phyloP scores from a whole-genome alignment of 1,140 invertebrate genomes.

The Drosophila aff. region DNA sequence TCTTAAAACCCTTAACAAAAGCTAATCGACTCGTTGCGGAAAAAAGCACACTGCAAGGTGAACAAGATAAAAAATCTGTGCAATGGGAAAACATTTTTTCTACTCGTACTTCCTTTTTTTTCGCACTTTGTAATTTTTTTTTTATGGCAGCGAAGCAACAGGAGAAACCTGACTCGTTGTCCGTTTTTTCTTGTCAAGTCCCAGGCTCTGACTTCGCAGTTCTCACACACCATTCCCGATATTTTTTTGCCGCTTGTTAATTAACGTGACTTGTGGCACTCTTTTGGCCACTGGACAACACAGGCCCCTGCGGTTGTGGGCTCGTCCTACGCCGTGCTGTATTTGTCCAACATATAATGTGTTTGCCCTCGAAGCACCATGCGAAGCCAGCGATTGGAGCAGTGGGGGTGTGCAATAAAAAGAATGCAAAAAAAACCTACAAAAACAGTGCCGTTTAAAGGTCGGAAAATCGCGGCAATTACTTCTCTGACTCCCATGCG shows the following conservation, averaged over 20 bases:
- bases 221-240: slow-evolving; percentile 6
- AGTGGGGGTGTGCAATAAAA: slow-evolving; percentile 35
- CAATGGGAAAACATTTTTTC: slow-evolving; percentile 28
- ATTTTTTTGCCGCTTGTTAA: slow-evolving; percentile 67
- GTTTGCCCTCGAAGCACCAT: slow-evolving; percentile 69
- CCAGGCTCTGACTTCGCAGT: not conserved
- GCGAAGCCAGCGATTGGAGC: slow-evolving; percentile 41
- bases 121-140: slow-evolving; percentile 48
- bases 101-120: slow-evolving; percentile 29
- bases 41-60: slow-evolving; percentile 12
- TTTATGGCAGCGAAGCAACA: slow-evolving; percentile 58
- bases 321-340: slow-evolving; percentile 34
- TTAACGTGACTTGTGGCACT: slow-evolving; percentile 78
- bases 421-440: slow-evolving; percentile 46
- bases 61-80: not conserved
- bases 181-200: slow-evolving; percentile 30
- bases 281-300: slow-evolving; percentile 22
- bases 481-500: slow-evolving; percentile 53
- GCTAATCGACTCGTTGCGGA: slow-evolving; percentile 5
- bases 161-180: slow-evolving; percentile 44
- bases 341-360: slow-evolving; percentile 78
- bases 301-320: slow-evolving; percentile 31
- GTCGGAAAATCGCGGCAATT: slow-evolving; percentile 78
- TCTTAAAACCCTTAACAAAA: not conserved
- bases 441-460: slow-evolving; percentile 64